phyloP scores from a whole-genome alignment of 2,888 invertebrate species.

The Onchidella celtica region DNA sequence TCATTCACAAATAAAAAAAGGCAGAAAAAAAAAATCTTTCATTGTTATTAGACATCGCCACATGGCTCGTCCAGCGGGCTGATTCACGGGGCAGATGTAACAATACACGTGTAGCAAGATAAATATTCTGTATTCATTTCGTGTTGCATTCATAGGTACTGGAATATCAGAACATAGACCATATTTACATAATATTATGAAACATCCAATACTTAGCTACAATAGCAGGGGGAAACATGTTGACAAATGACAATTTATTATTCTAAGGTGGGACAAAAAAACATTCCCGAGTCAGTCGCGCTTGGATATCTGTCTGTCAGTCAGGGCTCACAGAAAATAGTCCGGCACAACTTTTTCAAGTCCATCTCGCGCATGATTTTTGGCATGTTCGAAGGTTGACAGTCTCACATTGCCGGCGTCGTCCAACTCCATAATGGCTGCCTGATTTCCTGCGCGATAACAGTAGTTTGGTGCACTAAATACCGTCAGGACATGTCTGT shows the following conservation, averaged over 20 bases:
- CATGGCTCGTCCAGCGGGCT: too few species aligned
- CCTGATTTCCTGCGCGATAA: conserved; percentile 99
- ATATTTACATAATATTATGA: neutral
- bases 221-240: too few species aligned
- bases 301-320: neutral
- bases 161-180: too few species aligned
- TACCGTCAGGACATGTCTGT: conserved; percentile 99
- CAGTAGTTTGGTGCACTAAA: conserved; percentile 99
- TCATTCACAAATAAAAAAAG: too few species aligned
- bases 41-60: too few species aligned
- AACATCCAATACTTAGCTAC: neutral
- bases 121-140: too few species aligned
- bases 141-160: too few species aligned
- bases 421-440: conserved; percentile 99
- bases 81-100: too few species aligned
- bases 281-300: neutral
- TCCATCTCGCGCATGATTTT: neutral
- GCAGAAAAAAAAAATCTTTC: too few species aligned
- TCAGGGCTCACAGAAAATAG: conserved; percentile 38
- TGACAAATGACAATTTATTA: too few species aligned
- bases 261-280: too few species aligned
- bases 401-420: conserved; percentile 82
- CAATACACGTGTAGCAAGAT: too few species aligned
- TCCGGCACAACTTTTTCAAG: conserved; percentile 28
- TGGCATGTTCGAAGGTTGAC: conserved; percentile 38